Base-by-base conservation (phyloP, 2,797 vertebrate genomes). In the Uromys caudimaculatus region DNA sequence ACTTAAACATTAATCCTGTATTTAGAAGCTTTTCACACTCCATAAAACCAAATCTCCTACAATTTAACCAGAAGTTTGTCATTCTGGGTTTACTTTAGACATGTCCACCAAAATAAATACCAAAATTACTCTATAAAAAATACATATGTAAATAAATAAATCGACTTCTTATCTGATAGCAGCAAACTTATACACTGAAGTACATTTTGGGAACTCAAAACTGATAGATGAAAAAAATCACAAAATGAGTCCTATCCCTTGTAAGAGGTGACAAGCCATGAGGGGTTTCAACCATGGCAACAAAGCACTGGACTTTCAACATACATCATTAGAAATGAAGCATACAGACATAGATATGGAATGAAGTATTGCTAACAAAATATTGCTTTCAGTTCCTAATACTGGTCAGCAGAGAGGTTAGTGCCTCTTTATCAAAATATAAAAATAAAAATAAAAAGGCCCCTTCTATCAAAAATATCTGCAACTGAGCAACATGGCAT, bases 151-250 rank as follows among this genome's bases (percentile, higher is more conserved):
- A 95, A 95, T 60, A 92, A 92, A 96, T 54, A 71, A 73, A 87
- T 23, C 17, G 12, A n/a, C 23, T 96, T 96, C 24, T 50, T 2
- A 94, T 93, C 32, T 90, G 14, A 92, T 91, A 90, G 2, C 13
- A 97, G 94, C n/a, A 94, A 73, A 96, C 91, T 96, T 96, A 97
- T 14, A 1, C 85, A 97, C 91, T 94, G 27, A 35, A 64, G 32
- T n/a, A 97, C 87, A 92, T 97, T 91, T 92, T 19, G 83, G 38
- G 95, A 92, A 94, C 58, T 94, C 83, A 76, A 50, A 95, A 90
- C 56, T 86, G 0, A 83, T 97, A 93, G 41, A 93, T 93, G 94
- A 97, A 93, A 44, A 44, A 87, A 96, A 79, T 96, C 0, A 0
- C 93, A 81, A 96, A 97, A 96, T 94, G 27, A 96, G 81, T 64